These are phyloP conservation scores for Oncorhynchus tshawytscha DNA, from an alignment of 2,113 vertebrate species.

Conservation along the genomic window DNA sequence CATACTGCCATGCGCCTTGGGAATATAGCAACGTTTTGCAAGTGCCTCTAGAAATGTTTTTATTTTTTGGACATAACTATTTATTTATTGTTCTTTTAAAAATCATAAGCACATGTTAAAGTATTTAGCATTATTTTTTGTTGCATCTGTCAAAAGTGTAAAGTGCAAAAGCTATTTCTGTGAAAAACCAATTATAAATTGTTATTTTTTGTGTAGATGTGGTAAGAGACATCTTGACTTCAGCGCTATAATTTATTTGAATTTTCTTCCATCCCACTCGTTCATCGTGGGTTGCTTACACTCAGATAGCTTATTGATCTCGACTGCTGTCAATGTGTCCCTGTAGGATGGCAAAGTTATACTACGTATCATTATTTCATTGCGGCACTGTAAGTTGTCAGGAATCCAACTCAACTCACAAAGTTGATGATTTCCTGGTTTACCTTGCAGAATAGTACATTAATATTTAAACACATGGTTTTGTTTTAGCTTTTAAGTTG, in stretches of 20 bases:
- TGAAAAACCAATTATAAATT: constrained; percentile 60
- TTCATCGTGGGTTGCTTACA: constrained; percentile 14
- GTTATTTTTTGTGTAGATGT: constrained; percentile 58
- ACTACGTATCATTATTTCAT: not conserved
- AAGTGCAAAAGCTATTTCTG: constrained; percentile 53
- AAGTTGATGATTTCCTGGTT: not conserved
- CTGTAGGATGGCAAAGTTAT: not conserved
- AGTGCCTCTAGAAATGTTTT: constrained; percentile 64
- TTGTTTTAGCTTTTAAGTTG: not conserved
- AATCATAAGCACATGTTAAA: constrained; percentile 37
- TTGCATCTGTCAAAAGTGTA: constrained; percentile 45
- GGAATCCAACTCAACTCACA: not conserved
- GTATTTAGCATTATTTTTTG: constrained; percentile 35
- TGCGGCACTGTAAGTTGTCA: not conserved
- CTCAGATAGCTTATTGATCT: not conserved
- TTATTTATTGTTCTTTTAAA: constrained; percentile 66
- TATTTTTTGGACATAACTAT: constrained; percentile 62
- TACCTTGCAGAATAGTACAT: not conserved
- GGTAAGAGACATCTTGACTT: constrained; percentile 35
- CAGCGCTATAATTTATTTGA: constrained; percentile 66
- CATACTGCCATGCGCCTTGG: not conserved
- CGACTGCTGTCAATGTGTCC: constrained; percentile 8
- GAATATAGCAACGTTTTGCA: constrained; percentile 30
- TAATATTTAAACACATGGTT: not conserved
- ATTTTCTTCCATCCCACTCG: constrained; percentile 9